Evolutionary conservation across 2,888 invertebrate genomes (phyloP).

Genomic region (Acanthosepion pharaonis): DNA sequence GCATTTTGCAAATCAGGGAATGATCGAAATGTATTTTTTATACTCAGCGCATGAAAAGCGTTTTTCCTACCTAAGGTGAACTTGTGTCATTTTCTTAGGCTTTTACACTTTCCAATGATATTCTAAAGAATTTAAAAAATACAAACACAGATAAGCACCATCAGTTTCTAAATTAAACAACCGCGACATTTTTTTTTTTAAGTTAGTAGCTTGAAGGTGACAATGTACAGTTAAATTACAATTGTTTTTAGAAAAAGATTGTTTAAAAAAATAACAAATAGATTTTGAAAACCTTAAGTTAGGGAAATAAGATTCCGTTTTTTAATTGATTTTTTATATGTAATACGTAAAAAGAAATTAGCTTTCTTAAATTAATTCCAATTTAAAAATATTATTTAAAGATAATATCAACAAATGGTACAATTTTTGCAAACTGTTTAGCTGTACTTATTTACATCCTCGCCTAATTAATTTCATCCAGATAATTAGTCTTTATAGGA

Average conservation of each 20-base stretch:
- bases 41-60: background rate
- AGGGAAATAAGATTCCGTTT: no score
- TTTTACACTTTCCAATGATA: background rate
- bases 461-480: no score
- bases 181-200: background rate
- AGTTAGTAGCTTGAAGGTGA: background rate
- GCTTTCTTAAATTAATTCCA: background rate
- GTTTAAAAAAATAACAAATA: background rate
- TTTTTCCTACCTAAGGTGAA: slow-evolving; percentile 8
- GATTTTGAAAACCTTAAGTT: slow-evolving; percentile 14
- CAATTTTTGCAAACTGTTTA: no score
- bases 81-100: background rate
- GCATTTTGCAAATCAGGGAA: slow-evolving; percentile 33
- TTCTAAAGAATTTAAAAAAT: background rate
- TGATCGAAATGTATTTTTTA: background rate
- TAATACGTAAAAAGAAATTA: background rate
- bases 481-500: no score
- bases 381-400: background rate
- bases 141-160: no score
- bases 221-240: slow-evolving; percentile 33
- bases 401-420: background rate
- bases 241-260: slow-evolving; percentile 17
- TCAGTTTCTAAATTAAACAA: background rate
- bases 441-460: no score
- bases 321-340: no score